These are phyloP conservation scores for Embidobia sp. DNA, from an alignment of 2,888 invertebrate species.

Conservation along the genomic window DNA sequence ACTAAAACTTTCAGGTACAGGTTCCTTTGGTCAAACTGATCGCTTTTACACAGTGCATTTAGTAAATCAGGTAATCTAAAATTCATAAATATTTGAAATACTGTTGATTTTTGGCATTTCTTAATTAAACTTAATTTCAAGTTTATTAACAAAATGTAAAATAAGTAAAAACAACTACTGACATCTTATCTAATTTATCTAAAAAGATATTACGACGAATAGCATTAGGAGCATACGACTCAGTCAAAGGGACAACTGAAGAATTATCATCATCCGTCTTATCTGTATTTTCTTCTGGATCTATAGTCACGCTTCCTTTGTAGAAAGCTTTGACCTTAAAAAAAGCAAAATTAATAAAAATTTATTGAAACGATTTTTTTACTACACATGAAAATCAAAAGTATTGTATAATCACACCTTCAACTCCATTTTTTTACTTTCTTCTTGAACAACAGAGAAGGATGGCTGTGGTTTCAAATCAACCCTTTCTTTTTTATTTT, in stretches of 20 bases:
- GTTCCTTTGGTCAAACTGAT: slow-evolving; percentile 68
- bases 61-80: slow-evolving; percentile 83
- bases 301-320: slow-evolving; percentile 82
- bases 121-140: neutral
- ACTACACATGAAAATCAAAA: neutral
- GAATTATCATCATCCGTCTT: slow-evolving; percentile 74
- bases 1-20: slow-evolving; percentile 81
- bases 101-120: no score
- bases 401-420: slow-evolving; percentile 81
- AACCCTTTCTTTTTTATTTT: slow-evolving; percentile 78
- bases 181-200: slow-evolving; percentile 83
- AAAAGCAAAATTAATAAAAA: no score
- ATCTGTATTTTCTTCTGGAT: slow-evolving; percentile 67
- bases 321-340: slow-evolving; percentile 86
- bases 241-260: slow-evolving; percentile 85
- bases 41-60: slow-evolving; percentile 80
- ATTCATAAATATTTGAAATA: slow-evolving; percentile 47
- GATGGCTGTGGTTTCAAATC: slow-evolving; percentile 84
- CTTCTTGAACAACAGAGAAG: slow-evolving; percentile 84
- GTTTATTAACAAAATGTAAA: no score
- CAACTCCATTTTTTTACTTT: slow-evolving; percentile 85
- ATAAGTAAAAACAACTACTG: no score
- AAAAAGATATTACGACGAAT: slow-evolving; percentile 87
- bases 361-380: no score
- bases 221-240: slow-evolving; percentile 86